Evolutionary conservation across 2,888 invertebrate species (phyloP).

Genomic region (Papilio demoleus): DNA sequence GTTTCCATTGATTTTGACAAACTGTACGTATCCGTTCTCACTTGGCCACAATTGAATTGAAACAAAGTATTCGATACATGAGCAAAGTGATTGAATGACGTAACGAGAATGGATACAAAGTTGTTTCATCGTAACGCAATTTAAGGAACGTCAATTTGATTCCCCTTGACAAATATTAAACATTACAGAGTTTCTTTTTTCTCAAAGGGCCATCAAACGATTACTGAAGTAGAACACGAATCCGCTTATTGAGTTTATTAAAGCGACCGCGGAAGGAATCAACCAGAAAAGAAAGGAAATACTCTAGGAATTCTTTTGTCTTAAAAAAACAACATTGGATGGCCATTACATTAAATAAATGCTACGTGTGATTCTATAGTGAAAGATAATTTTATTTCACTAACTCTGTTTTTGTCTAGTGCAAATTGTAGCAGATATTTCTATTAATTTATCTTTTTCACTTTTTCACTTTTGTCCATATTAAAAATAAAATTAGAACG

Average conservation of each 20-base stretch:
- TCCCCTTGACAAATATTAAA: conserved; percentile 39
- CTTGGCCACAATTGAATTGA: not conserved
- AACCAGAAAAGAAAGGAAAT: conserved; percentile 31
- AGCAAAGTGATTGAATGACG: conserved; percentile 5
- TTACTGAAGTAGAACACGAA: conserved; percentile 44
- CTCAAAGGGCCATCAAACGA: conserved; percentile 42
- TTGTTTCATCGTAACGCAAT: conserved; percentile 34
- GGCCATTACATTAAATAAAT: conserved; percentile 15
- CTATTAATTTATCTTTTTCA: too few species aligned
- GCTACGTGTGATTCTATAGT: not conserved
- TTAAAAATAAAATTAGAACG: too few species aligned
- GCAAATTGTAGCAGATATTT: too few species aligned
- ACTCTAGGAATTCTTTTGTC: conserved; percentile 33
- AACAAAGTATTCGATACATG: not conserved
- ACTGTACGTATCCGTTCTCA: not conserved
- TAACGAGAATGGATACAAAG: conserved; percentile 29
- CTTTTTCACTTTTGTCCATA: too few species aligned
- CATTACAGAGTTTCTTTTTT: conserved; percentile 35
- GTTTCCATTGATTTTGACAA: too few species aligned
- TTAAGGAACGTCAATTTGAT: conserved; percentile 36
- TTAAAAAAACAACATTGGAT: conserved; percentile 13
- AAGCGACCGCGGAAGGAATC: conserved; percentile 36
- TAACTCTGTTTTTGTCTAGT: too few species aligned
- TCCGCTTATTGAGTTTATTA: conserved; percentile 48
- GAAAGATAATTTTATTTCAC: not conserved